Conservation (phyloP, 2,113 vertebrate genomes). For the Salvelinus namaycush region DNA sequence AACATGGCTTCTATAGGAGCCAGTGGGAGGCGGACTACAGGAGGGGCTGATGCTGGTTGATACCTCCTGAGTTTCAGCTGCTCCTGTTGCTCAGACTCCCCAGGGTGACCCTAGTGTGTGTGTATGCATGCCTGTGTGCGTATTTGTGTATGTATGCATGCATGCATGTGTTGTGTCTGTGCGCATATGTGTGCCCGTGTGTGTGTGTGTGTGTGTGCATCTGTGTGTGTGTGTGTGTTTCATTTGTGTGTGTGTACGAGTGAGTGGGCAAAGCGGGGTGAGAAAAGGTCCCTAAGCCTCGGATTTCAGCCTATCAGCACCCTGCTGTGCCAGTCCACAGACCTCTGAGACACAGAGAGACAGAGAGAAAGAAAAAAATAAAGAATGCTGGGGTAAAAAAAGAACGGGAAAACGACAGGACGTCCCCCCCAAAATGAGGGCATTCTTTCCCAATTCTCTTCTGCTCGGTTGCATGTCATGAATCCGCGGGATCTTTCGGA, state of each 20-base stretch:
- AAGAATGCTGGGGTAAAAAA: not conserved
- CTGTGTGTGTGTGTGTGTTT: not conserved
- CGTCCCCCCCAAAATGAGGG: not conserved
- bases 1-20: conserved; percentile 27
- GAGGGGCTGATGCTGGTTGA: conserved; percentile 11
- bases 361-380: conserved; percentile 30
- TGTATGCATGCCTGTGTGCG: too few species aligned
- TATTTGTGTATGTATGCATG: conserved; percentile 12
- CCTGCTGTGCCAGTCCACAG: conserved; percentile 57
- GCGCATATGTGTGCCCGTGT: conserved; percentile 16
- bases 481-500: conserved; percentile 43
- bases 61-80: conserved; percentile 37
- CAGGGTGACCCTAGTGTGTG: conserved; percentile 5
- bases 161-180: conserved; percentile 8
- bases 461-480: not conserved
- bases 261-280: not conserved
- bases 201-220: conserved; percentile 10
- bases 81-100: conserved; percentile 49
- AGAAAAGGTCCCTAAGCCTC: conserved; percentile 50
- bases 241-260: conserved; percentile 24
- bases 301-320: conserved; percentile 57
- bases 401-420: not conserved
- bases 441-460: not conserved
- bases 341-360: conserved; percentile 39
- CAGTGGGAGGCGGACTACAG: conserved; percentile 6